Conservation (phyloP, 2,888 invertebrate genomes). For the Drosophila rellima region DNA sequence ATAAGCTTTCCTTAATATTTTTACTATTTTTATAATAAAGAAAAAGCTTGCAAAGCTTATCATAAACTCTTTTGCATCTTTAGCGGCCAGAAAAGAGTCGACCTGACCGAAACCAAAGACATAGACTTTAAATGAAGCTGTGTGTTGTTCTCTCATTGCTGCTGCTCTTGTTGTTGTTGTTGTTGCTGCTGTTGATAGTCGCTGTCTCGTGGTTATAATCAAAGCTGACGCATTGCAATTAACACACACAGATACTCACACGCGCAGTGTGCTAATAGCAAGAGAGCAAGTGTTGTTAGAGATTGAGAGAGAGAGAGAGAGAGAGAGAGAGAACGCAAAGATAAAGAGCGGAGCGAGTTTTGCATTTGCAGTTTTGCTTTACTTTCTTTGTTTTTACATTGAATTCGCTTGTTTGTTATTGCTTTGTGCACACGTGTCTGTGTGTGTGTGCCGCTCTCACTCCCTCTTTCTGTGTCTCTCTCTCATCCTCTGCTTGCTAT, state of each 20-base stretch:
- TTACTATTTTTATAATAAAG: neutral
- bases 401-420: constrained; percentile 48
- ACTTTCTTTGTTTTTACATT: constrained; percentile 34
- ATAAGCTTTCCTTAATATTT: neutral
- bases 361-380: constrained; percentile 29
- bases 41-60: neutral
- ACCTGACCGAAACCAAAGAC: constrained; percentile 3
- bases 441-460: constrained; percentile 13
- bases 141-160: constrained; percentile 5
- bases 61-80: neutral
- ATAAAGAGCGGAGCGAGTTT: neutral
- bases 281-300: neutral
- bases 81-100: neutral
- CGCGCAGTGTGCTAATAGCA: constrained; percentile 3
- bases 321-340: constrained; percentile 8
- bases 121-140: constrained; percentile 17
- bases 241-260: constrained; percentile 47
- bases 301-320: neutral
- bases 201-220: constrained; percentile 53
- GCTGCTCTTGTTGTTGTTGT: constrained; percentile 14
- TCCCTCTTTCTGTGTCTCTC: neutral
- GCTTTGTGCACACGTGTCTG: constrained; percentile 14
- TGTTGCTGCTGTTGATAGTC: constrained; percentile 21
- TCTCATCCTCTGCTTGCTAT: constrained; percentile 14
- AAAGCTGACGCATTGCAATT: constrained; percentile 69